Base-by-base conservation (phyloP, 1,140 invertebrate genomes). In the Wasmannia auropunctata region DNA sequence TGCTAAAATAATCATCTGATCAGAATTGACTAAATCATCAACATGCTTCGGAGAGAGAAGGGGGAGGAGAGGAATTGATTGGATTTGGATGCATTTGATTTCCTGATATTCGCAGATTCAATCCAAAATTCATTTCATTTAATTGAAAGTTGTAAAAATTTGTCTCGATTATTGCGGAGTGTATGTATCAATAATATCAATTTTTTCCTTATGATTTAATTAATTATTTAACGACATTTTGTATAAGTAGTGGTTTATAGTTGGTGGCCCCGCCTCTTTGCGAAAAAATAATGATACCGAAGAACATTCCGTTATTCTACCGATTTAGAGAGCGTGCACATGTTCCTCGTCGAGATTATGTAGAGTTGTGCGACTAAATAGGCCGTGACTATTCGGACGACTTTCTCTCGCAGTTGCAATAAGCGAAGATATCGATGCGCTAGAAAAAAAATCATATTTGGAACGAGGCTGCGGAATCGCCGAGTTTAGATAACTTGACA, bases 351-450 rank as follows among this genome's bases (percentile, higher is more conserved):
- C 76, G 80, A 85, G 83, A 51, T 76, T 87, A 85, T 85, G 77
- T 85, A 62, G 67, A 77, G 63, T 56, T 76, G 88, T 62, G 89
- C 86, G 60, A 88, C 87, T 92, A 93, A 93, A 93, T 93, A 93
- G 93, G 91, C 91, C 92, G 92, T 92, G 91, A 92, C 92, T 88
- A 92, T 93, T 92, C 90, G 89, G 63, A 87, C 91, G 89, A 93
- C 93, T 93, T 93, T 93, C 93, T 93, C 93, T 89, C 69, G 76
- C 84, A 85, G 19, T 46, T 85, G 84, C 90, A 83, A 86, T 75
- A 49, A 88, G 75, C 84, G 85, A 88, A 87, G 87, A 89, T 67
- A 49, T 76, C 25, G 69, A 70, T 31, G 60, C 43, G 62, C 2
- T 22, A 43, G 31, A 58, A 79, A 90, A 74, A 88, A 67, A 86